Evolutionary conservation across 2,113 vertebrate genomes (phyloP).

Genomic region (Phrynocephalus versicolor): DNA sequence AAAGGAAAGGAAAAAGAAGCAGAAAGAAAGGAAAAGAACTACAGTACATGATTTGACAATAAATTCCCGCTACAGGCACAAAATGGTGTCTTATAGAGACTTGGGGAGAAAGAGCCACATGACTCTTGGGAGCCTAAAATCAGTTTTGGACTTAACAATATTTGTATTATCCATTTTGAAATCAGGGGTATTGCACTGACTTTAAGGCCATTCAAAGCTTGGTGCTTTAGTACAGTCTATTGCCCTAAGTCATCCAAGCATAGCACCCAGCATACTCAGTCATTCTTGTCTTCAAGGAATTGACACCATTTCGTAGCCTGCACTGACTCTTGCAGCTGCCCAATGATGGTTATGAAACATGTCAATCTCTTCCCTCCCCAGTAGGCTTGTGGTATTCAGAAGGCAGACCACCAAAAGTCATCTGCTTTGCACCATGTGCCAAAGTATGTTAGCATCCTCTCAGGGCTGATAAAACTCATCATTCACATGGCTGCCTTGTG

Average conservation of each 20-base stretch:
- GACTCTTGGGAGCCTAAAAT: slow-evolving; percentile 47
- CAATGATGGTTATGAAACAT: neutral
- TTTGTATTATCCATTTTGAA: neutral
- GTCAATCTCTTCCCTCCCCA: neutral
- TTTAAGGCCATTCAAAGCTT: slow-evolving; percentile 24
- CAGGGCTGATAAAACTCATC: neutral
- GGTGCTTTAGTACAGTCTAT: slow-evolving; percentile 21
- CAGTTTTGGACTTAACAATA: slow-evolving; percentile 46
- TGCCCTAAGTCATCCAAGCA: neutral
- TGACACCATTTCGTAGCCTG: neutral
- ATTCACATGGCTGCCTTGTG: neutral
- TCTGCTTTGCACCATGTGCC: neutral
- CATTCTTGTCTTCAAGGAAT: neutral
- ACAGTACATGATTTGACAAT: neutral
- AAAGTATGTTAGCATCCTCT: neutral
- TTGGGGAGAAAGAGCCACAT: slow-evolving; percentile 33
- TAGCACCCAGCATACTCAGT: neutral
- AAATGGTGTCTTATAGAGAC: slow-evolving; percentile 33
- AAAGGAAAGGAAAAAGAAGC: neutral
- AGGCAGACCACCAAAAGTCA: neutral
- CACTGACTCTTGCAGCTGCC: neutral
- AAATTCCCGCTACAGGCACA: slow-evolving; percentile 49
- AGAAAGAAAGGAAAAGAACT: neutral
- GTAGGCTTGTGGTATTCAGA: neutral
- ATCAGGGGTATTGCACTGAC: slow-evolving; percentile 58